Evolutionary conservation across 2,113 vertebrate genomes (phyloP), one percentile per base, ranked within the genome.

Genomic region (Gasterosteus nipponicus): DNA sequence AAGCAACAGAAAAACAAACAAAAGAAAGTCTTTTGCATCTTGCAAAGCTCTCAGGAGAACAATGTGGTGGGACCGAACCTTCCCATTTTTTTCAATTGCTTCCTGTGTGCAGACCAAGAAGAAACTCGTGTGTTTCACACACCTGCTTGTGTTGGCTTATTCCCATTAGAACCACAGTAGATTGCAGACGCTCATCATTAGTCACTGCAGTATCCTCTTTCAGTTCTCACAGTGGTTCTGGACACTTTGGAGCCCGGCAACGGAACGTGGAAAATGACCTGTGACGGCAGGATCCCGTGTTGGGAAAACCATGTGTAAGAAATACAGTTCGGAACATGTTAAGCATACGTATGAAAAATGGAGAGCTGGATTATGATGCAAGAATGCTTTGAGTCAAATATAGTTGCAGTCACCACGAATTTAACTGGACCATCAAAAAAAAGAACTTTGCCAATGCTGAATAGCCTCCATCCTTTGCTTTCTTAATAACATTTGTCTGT

Each of bases 101-200:
- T 90, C 87, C 89, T 81, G 10, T 64, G 88, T 77, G 77, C 62
- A 68, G 87, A 84, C 75, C 29, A 10, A 86, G 73, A 75, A 80
- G 26, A 76, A 82, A 87, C 69, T 73, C 78, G 65, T 81, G 70
- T 68, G 75, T 69, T 75, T 78, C 73, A 62, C 12, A 57, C 90
- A 92, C 89, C 89, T 93, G 90, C 88, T 81, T 74, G 46, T 71
- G 83, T 86, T 86, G 81, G 86, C 82, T 81, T 66, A 44, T 56
- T 76, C 83, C 84, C 84, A 84, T 87, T 86, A 89, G 63, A 82
- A 82, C 77, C 70, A 65, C 83, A 88, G 86, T 81, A 63, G 46
- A 85, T 92, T 91, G 82, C 89, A 81, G 69, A 83, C 61, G 2
- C 64, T 8, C 63, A 19, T 73, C 70, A 80, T 82, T 65, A 77